A percentile compares a stretch with the other conserved stretches of the same genome.
phyloP scores from a whole-genome alignment of 2,797 vertebrate genomes.

The Dendrocincla tyrannina region DNA sequence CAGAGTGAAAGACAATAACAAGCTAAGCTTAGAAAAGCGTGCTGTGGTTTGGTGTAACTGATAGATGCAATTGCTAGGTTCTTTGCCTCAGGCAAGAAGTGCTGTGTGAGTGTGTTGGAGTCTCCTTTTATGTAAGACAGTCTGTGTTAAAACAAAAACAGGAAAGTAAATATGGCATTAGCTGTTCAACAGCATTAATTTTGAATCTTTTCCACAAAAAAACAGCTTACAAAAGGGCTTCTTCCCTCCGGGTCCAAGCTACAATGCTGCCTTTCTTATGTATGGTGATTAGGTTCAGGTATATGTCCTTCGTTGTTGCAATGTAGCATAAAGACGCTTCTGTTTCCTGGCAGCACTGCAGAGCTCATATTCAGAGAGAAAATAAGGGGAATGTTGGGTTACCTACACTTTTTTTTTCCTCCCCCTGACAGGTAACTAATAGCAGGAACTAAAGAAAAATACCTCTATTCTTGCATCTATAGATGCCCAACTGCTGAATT shows the following conservation, averaged over 20 bases:
- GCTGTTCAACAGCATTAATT: background rate
- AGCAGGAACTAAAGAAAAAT: background rate
- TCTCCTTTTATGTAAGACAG: background rate
- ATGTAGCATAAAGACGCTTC: background rate
- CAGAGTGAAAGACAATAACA: conserved; percentile 39
- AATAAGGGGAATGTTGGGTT: background rate
- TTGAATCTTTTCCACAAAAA: background rate
- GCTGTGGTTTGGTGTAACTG: conserved; percentile 28
- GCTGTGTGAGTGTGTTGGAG: background rate
- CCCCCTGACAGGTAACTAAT: background rate
- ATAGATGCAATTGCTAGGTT: background rate
- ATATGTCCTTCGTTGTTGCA: background rate
- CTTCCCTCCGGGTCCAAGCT: background rate
- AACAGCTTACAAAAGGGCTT: background rate
- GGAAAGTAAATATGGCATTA: conserved; percentile 1
- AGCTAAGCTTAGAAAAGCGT: background rate
- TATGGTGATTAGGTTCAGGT: background rate
- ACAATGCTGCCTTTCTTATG: background rate
- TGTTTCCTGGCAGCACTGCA: background rate
- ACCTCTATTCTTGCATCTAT: background rate
- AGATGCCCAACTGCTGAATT: background rate
- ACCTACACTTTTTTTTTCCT: background rate
- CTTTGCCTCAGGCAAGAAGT: background rate
- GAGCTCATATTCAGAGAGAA: background rate
- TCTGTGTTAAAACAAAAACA: background rate